These are phyloP conservation scores for Hydroisotoma schaefferi DNA, from an alignment of 2,888 invertebrate genomes.

Conservation along the genomic window DNA sequence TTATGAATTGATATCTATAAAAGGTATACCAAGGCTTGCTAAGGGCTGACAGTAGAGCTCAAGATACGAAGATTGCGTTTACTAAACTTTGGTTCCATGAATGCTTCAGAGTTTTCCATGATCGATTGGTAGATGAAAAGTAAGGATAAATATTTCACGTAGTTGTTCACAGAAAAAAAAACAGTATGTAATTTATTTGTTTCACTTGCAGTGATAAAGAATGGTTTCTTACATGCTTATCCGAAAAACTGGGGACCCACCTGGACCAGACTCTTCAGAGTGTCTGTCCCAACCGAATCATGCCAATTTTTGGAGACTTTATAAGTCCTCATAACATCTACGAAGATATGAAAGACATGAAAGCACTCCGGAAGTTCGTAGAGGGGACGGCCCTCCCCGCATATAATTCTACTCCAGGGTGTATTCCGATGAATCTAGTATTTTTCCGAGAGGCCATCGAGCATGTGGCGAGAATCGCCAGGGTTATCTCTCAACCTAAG, in stretches of 20 bases:
- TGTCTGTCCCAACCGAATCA: slow-evolving; percentile 67
- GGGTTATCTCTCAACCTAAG: slow-evolving; percentile 75
- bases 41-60: slow-evolving; percentile 71
- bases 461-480: slow-evolving; percentile 74
- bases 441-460: slow-evolving; percentile 83
- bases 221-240: slow-evolving; percentile 69
- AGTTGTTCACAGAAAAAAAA: too few species aligned
- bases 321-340: slow-evolving; percentile 72
- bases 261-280: slow-evolving; percentile 77
- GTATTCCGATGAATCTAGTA: slow-evolving; percentile 74
- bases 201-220: slow-evolving; percentile 64
- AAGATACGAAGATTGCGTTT: slow-evolving; percentile 67
- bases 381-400: slow-evolving; percentile 63
- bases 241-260: slow-evolving; percentile 70
- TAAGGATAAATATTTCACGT: slow-evolving; percentile 51
- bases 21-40: slow-evolving; percentile 72
- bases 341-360: slow-evolving; percentile 70
- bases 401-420: slow-evolving; percentile 75
- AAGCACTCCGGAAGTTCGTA: slow-evolving; percentile 48
- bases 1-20: too few species aligned
- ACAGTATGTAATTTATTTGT: too few species aligned
- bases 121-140: slow-evolving; percentile 74
- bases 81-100: slow-evolving; percentile 83
- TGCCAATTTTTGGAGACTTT: slow-evolving; percentile 67
- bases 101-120: slow-evolving; percentile 76